Base-by-base conservation (phyloP, 2,113 vertebrate species). In the Phalacrocorax brasilianus region DNA sequence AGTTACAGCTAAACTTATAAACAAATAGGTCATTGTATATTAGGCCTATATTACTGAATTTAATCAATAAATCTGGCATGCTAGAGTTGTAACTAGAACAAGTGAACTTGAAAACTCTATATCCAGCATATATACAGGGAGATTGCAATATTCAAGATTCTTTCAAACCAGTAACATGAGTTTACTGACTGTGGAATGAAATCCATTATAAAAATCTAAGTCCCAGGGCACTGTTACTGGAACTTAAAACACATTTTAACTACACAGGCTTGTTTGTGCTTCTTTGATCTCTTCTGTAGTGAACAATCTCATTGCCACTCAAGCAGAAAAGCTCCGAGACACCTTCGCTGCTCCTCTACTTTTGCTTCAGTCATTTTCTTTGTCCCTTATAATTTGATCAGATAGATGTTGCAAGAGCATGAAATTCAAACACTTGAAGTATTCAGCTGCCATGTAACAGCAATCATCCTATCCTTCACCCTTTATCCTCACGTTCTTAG, bases 311-410 rank as follows among this genome's bases (percentile, higher is more conserved):
- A 4, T 1, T 6, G 58, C 8, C 38, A 14, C 40, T 38, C 28
- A 44, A 4, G 88, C 1, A 4, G 7, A 42, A 53, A 55, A 32
- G 45, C 1, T 0, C 33, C 3, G 18, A 40, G 53, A 45, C 27
- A 59, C 23, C 55, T 33, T 53, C 0, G 0, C 1, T 59, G 9
- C 33, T 91, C 30, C 72, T 67, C 32, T 33, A 5, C 27, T 79
- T 65, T 4, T 14, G n/a, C 62, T 74, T 77, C n/a, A 30, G 53
- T 50, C 44, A 4, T 44, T 16, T 50, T n/a, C 35, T 50, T 28
- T 27, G 24, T 20, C 27, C 53, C 53, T 56, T 4, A 3, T 0
- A 6, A 22, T 14, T 3, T 35, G 20, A n/a, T 30, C 55, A 77
- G 70, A 55, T 9, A 26, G n/a, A 17, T 16, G n/a, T 2, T 68